Percentiles rank a stretch among this genome's conserved stretches.
Evolutionary conservation across 2,888 invertebrate genomes (phyloP).

Genomic region (Sympetrum striolatum): DNA sequence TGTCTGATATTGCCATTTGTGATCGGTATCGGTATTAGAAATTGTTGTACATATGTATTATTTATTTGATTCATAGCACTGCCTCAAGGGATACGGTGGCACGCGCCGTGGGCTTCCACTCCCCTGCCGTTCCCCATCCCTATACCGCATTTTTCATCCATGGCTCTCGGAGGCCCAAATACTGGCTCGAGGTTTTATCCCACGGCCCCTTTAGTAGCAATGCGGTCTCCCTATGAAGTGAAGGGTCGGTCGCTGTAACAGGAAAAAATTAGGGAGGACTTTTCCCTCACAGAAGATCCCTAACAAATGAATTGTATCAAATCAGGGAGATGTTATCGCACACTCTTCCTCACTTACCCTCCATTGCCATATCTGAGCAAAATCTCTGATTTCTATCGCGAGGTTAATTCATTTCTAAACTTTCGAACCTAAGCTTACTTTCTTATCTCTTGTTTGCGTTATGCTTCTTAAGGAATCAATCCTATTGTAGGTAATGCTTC

Average conservation of each 20-base stretch:
- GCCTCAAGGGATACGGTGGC: not conserved
- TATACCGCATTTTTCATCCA: not conserved
- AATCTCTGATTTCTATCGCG: not conserved
- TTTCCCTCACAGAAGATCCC: not conserved
- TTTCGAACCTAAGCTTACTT: not conserved
- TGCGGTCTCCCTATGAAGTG: not conserved
- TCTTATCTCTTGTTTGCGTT: not conserved
- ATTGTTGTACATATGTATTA: too few relatives aligned
- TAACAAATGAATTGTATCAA: conserved; percentile 4
- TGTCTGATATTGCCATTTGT: too few relatives aligned
- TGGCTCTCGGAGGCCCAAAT: not conserved
- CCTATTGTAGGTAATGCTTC: too few relatives aligned
- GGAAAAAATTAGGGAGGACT: conserved; percentile 11
- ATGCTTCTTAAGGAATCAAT: too few relatives aligned
- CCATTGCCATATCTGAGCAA: not conserved
- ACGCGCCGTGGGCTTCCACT: not conserved
- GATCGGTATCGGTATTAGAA: too few relatives aligned
- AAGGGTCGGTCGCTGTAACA: not conserved
- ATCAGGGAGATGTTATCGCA: not conserved
- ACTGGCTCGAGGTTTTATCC: not conserved
- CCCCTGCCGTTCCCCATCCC: not conserved
- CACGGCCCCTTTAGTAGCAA: not conserved
- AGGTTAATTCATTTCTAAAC: not conserved
- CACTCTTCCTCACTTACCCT: not conserved
- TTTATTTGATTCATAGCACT: too few relatives aligned